Evolutionary conservation across 2,113 vertebrate species (phyloP).

Genomic region (Bos javanicus): DNA sequence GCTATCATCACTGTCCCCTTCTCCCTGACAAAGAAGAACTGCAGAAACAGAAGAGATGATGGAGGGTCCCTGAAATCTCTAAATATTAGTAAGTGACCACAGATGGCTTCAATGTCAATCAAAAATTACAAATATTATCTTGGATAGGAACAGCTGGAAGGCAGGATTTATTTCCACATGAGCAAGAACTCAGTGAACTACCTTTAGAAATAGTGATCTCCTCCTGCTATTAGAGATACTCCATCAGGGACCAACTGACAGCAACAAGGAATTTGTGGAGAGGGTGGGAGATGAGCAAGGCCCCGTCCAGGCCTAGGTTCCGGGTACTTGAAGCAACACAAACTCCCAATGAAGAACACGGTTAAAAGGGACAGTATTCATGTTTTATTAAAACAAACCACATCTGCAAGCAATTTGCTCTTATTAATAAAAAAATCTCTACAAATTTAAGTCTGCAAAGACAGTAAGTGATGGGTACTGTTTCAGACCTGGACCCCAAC

Average conservation of each 20-base stretch:
- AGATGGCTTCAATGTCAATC: not conserved
- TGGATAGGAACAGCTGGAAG: not conserved
- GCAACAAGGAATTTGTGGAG: not conserved
- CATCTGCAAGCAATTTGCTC: not conserved
- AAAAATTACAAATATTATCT: not conserved
- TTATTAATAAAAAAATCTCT: not conserved
- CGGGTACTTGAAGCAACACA: not conserved
- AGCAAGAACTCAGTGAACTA: not conserved
- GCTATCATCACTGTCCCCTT: not conserved
- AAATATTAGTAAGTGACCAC: not conserved
- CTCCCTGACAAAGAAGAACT: not conserved
- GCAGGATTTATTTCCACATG: not conserved
- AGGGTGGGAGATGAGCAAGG: not conserved
- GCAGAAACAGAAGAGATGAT: not conserved
- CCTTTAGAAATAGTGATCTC: not conserved
- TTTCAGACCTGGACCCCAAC: not conserved
- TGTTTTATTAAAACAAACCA: conserved; percentile 42
- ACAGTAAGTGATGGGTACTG: not conserved
- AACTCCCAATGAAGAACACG: not conserved
- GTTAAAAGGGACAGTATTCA: not conserved
- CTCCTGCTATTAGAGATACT: not conserved
- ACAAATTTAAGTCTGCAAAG: not conserved
- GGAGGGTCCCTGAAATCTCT: not conserved
- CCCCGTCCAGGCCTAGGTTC: not conserved
- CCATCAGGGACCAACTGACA: not conserved